A percentile compares a stretch with the other conserved stretches of the same genome.
Evolutionary conservation across 2,113 vertebrate species (phyloP).

Genomic region (Tragelaphus imberbis): DNA sequence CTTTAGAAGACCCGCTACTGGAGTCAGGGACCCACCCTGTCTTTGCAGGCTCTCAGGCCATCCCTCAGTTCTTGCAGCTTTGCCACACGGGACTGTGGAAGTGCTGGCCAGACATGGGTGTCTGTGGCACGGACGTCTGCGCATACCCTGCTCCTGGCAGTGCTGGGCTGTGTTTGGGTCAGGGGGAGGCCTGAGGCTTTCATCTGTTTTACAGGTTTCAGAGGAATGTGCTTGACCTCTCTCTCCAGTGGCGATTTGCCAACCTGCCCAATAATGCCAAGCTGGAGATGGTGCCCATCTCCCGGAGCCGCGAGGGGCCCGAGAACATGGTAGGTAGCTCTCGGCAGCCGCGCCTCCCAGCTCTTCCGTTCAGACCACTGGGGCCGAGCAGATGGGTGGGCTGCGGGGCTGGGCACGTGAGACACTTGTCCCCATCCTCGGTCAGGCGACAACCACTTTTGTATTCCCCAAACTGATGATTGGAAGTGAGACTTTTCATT

Average conservation of each 20-base stretch:
- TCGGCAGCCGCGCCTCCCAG: accelerated
- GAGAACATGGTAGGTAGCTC: conserved; percentile 81
- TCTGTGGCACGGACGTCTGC: accelerated
- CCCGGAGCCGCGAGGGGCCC: conserved; percentile 75
- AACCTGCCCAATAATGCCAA: conserved; percentile 97
- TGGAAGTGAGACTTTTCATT: neutral
- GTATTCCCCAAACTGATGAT: neutral
- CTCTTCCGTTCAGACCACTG: accelerated
- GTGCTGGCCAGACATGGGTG: accelerated
- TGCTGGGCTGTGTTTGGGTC: neutral
- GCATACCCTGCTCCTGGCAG: neutral
- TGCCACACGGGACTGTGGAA: too few species aligned
- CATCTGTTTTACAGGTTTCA: conserved; percentile 89
- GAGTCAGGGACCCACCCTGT: neutral
- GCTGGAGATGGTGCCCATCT: conserved; percentile 92
- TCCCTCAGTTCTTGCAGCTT: neutral
- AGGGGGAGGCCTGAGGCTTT: neutral
- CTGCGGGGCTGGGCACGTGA: accelerated
- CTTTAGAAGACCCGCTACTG: neutral
- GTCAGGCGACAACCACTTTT: neutral
- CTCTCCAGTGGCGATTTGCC: conserved; percentile 93
- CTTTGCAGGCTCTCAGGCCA: neutral
- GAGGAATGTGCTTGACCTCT: conserved; percentile 91
- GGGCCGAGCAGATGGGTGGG: neutral
- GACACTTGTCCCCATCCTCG: neutral